Conservation (phyloP, 53 echinoderm and acorn worm species). For the Astropecten irregularis region DNA sequence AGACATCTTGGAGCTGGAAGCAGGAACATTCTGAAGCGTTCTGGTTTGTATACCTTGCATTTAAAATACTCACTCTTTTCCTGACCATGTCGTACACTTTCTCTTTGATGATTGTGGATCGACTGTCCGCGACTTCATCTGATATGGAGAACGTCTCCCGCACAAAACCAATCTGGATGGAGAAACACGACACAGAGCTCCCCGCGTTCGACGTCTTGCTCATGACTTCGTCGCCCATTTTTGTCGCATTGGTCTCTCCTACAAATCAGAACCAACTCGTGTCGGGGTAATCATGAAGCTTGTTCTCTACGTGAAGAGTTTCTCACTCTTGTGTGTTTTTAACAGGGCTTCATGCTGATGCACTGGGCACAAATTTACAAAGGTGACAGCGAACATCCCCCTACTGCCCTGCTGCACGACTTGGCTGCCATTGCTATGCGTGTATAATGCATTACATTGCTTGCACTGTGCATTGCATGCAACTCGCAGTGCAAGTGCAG, state of each 20-base stretch:
- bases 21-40: no score
- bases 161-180: conserved; percentile 92
- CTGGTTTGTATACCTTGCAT: no score
- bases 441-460: no score
- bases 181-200: conserved; percentile 57
- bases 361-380: no score
- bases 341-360: no score
- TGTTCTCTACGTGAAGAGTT: neutral
- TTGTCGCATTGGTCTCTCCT: no score
- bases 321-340: neutral
- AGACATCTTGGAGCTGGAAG: no score
- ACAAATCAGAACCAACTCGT: neutral
- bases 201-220: conserved; percentile 38
- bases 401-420: neutral
- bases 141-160: conserved; percentile 83
- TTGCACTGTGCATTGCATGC: no score
- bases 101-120: conserved; percentile 38
- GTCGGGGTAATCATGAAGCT: neutral
- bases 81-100: conserved; percentile 53
- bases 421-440: no score
- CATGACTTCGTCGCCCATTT: conserved; percentile 47
- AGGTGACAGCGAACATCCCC: no score
- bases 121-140: conserved; percentile 63
- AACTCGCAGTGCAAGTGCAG: no score
- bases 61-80: conserved; percentile 49